Evolutionary conservation across 2,888 invertebrate species (phyloP).

Genomic region (Embidobia sp.): DNA sequence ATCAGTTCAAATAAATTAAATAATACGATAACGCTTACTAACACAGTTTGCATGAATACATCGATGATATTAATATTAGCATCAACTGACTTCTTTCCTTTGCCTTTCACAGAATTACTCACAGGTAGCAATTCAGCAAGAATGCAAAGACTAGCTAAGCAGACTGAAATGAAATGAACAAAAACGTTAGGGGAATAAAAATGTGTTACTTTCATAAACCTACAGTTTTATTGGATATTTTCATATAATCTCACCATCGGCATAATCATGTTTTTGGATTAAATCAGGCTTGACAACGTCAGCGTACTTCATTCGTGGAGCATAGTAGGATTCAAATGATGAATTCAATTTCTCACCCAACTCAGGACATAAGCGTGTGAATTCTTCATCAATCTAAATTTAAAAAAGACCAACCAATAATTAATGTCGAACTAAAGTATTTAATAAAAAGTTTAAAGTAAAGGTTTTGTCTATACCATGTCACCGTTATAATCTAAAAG

Average conservation of each 20-base stretch:
- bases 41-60: slow-evolving; percentile 15
- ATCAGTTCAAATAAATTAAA: slow-evolving; percentile 7
- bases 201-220: background rate
- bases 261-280: slow-evolving; percentile 4
- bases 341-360: slow-evolving; percentile 16
- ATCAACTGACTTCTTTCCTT: slow-evolving; percentile 3
- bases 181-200: background rate
- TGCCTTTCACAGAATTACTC: slow-evolving; percentile 18
- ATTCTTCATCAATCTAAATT: slow-evolving; percentile 35
- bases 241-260: slow-evolving; percentile 6
- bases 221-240: background rate
- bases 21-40: slow-evolving; percentile 14
- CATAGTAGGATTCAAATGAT: slow-evolving; percentile 10
- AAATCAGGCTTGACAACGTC: slow-evolving; percentile 1
- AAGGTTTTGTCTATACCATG: slow-evolving; percentile 18
- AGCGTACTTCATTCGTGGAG: slow-evolving; percentile 10
- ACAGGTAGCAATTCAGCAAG: slow-evolving; percentile 19
- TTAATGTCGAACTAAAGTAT: background rate
- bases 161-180: slow-evolving; percentile 7
- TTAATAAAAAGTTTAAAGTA: background rate
- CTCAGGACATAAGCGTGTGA: background rate
- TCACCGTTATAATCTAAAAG: slow-evolving; percentile 31
- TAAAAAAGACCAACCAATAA: background rate
- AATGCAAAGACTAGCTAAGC: background rate
- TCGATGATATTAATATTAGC: slow-evolving; percentile 1